A percentile compares a stretch with the other conserved stretches of the same genome.
phyloP scores from a whole-genome alignment of 2,797 vertebrate genomes.

The Gymnoscopelus braueri region DNA sequence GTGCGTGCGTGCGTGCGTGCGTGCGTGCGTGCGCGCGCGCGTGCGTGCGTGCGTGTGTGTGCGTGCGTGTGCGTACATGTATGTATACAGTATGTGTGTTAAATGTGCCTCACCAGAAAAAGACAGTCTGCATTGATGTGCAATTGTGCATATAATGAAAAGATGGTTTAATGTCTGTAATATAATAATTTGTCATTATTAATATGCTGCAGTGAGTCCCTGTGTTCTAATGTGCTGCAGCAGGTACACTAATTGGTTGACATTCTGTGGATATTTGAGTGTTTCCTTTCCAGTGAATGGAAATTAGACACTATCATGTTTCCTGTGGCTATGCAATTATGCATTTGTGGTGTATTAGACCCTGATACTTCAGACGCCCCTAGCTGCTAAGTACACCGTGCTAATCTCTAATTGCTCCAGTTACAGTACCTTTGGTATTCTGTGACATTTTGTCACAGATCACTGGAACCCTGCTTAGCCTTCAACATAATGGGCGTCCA shows the following conservation, averaged over 20 bases:
- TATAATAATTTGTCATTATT: too few relatives aligned
- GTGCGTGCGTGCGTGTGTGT: not conserved
- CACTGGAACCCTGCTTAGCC: not conserved
- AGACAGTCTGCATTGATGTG: not conserved
- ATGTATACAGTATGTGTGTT: slow-evolving; percentile 1
- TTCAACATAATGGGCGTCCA: too few relatives aligned
- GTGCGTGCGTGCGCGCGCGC: not conserved
- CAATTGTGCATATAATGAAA: slow-evolving; percentile 17
- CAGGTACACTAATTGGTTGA: not conserved
- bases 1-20: not conserved
- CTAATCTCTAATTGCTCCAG: slow-evolving; percentile 7
- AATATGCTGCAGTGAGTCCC: slow-evolving; percentile 36
- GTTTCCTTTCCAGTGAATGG: slow-evolving; percentile 26
- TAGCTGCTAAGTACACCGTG: slow-evolving; percentile 8
- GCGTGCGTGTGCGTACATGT: not conserved
- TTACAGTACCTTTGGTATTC: not conserved
- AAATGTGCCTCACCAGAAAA: not conserved
- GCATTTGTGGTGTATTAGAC: slow-evolving; percentile 30
- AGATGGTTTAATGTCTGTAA: slow-evolving; percentile 6
- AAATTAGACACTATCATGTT: slow-evolving; percentile 43
- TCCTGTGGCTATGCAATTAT: slow-evolving; percentile 24
- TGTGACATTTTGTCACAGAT: slow-evolving; percentile 9
- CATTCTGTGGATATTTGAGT: slow-evolving; percentile 21
- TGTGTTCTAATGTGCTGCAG: slow-evolving; percentile 14
- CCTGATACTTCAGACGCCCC: not conserved